Conservation (phyloP, 2,888 invertebrate species). For the Epistrophe grossulariae region DNA sequence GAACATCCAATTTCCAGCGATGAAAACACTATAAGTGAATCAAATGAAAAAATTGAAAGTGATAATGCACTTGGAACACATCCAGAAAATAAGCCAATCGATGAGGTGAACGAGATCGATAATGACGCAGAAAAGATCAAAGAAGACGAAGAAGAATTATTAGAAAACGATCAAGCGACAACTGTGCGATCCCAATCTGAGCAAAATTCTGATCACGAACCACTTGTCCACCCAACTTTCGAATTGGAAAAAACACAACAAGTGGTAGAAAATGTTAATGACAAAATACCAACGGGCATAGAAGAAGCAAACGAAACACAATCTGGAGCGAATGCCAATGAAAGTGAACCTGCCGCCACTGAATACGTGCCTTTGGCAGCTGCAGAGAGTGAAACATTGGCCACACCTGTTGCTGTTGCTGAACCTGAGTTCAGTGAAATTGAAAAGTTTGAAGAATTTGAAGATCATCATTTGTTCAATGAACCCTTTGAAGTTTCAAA, state of each 20-base stretch:
- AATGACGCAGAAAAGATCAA: conserved; percentile 12
- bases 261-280: conserved; percentile 49
- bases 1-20: conserved; percentile 44
- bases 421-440: conserved; percentile 71
- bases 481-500: conserved; percentile 22
- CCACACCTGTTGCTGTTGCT: conserved; percentile 68
- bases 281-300: conserved; percentile 25
- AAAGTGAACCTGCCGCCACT: conserved; percentile 68
- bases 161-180: conserved; percentile 61
- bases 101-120: conserved; percentile 26
- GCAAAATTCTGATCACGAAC: conserved; percentile 42
- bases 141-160: conserved; percentile 32
- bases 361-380: conserved; percentile 37
- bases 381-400: conserved; percentile 78
- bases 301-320: conserved; percentile 52
- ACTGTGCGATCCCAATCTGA: conserved; percentile 24
- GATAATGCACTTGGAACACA: conserved; percentile 49
- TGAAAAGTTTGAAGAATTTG: conserved; percentile 65
- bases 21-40: conserved; percentile 50
- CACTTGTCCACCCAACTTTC: conserved; percentile 72
- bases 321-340: conserved; percentile 61
- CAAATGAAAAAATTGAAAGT: conserved; percentile 68
- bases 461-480: conserved; percentile 54
- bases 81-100: conserved; percentile 49
- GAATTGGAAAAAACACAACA: conserved; percentile 57